Conservation (phyloP, 2,797 vertebrate genomes). For the Steatocranus sp. region DNA sequence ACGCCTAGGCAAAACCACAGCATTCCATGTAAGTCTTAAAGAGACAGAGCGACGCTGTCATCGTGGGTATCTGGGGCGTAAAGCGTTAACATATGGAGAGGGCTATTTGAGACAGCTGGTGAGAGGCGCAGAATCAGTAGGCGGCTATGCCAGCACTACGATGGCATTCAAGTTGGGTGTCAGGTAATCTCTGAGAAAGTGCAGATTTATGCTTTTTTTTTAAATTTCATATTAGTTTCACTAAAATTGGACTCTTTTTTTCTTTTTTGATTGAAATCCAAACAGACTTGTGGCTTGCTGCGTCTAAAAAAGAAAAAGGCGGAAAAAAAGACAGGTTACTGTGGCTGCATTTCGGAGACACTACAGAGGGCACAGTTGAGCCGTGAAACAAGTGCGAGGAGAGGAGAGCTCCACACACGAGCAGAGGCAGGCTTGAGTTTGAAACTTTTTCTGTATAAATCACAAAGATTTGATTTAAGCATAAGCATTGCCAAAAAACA, state of each 20-base stretch:
- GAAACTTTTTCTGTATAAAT: neutral
- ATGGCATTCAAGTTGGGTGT: neutral
- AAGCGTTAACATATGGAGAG: constrained; percentile 68
- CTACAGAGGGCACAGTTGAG: constrained; percentile 80
- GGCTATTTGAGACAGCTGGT: constrained; percentile 46
- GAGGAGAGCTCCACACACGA: neutral
- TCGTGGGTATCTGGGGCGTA: constrained; percentile 60
- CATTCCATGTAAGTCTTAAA: constrained; percentile 75
- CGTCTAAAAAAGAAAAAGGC: neutral
- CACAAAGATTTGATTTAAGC: neutral
- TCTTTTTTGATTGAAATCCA: neutral
- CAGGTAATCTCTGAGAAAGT: neutral
- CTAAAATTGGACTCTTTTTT: neutral
- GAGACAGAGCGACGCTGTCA: constrained; percentile 68
- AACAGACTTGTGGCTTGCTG: neutral
- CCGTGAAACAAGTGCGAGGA: constrained; percentile 44
- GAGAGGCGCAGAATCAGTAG: constrained; percentile 47
- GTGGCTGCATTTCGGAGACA: neutral
- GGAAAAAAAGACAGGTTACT: neutral
- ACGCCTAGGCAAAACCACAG: constrained; percentile 71
- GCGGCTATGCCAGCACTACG: constrained; percentile 37
- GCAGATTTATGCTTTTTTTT: neutral
- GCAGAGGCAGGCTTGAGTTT: neutral
- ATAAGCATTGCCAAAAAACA: neutral
- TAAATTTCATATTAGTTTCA: neutral